Base-by-base conservation (phyloP, 35 echinoderm and acorn worm species). In the Anneissia japonica region DNA sequence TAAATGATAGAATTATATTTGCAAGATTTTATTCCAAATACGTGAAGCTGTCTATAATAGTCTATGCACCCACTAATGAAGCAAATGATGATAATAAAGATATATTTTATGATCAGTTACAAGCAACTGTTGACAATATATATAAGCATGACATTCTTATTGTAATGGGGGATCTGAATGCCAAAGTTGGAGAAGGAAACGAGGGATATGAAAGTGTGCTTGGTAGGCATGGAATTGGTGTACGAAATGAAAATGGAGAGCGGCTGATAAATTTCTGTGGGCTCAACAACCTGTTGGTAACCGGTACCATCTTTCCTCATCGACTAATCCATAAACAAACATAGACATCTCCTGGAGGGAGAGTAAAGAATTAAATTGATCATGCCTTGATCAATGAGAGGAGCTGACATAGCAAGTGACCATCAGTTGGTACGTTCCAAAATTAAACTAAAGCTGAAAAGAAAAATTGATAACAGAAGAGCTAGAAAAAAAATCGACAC, bases 21-120 rank as follows among this genome's bases (percentile, higher is more conserved):
- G 46, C 46, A 4, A 87, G 76, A 75, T 72, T 80, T 37, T 83
- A 4, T 12, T 46, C 34, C 34, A 88, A 82, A 37, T 46, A 36
- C 11, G 37, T 82, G 0, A 88, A 88, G 26, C 39, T 75, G 45
- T 79, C 39, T 4, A 74, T 88, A n/a, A 88, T 88, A 0, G 34
- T 33, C 0, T 88, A 88, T 74, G 87, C 87, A 81, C 87, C 79
- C 1, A 88, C 87, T 5, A 73, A 82, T 38, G 79, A 88, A 74
- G 36, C 41, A 30, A 46, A 26, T 10, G 46, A 88, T 4, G 79
- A 81, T 28, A 38, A 33, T 3, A 88, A 82, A 88, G 87, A 82
- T 37, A 37, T 7, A 0, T 88, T 88, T 41, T 82, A 88, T 74
- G 87, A 82, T 32, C 87, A 88, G 77, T 39, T 88, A 28, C 51